Base-by-base conservation (phyloP, 53 echinoderm and acorn worm genomes). In the Echinarachnius parma region DNA sequence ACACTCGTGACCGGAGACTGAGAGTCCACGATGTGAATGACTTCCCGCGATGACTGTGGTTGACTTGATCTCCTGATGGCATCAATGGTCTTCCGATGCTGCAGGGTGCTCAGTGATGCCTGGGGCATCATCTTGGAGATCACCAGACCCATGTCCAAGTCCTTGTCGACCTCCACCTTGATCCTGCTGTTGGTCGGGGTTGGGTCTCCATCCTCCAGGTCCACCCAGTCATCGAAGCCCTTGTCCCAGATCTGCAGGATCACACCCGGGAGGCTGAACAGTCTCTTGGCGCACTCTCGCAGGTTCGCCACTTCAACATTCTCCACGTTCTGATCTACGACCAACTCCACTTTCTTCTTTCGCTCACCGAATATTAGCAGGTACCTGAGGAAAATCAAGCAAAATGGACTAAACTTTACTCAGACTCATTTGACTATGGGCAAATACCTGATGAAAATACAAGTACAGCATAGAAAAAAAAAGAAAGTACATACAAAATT, bases 211-310 rank as follows among this genome's bases (percentile, higher is more conserved):
- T 87, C 87, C 2, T 82, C 82, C 0, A 82, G 34, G 34, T 87
- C 78, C n/a, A 87, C 44, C 87, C 87, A 87, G 21, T 87, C 87
- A 11, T 86, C 84, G 36, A 86, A 86, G 4, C 81, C 87, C 56
- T 71, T 87, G 75, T 87, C 87, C 82, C 82, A 87, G 29, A 63
- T 79, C 62, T 87, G 78, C 11, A 87, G 50, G 10, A 34, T 10
- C 27, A 78, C 63, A 23, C 60, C 68, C 31, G 52, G 21, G 5
- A 87, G 22, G 33, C 30, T 34, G 66, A 87, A 87, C 0, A 87
- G 27, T 22, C 34, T 74, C 3, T 19, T n/a, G 21, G 59, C 87
- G 21, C 53, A 74, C 5, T 31, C 59, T 25, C 25, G 21, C 78
- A 87, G 27, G 9, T 27, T 53, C 56, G 18, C 58, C 19, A 63